Percentiles rank a stretch among this genome's conserved stretches.
These are phyloP conservation scores for Erpetoichthys calabaricus DNA, from an alignment of 2,797 vertebrate genomes.

Conservation along the genomic window DNA sequence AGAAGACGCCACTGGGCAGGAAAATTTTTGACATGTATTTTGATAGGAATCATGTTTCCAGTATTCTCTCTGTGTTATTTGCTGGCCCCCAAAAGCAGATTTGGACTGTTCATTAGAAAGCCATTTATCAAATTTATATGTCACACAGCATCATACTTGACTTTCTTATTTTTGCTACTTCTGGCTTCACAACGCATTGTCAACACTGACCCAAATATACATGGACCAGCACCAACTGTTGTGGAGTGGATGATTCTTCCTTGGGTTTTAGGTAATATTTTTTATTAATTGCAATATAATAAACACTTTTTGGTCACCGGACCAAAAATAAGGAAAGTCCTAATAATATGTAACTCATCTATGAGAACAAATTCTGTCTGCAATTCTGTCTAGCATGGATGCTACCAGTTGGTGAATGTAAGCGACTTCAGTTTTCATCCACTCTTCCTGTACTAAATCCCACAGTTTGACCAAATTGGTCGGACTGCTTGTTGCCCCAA, in stretches of 20 bases:
- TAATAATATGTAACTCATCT: too few relatives aligned
- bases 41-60: constrained; percentile 84
- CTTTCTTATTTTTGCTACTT: constrained; percentile 87
- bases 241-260: constrained; percentile 98
- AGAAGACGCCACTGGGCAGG: constrained; percentile 86
- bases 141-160: constrained; percentile 93
- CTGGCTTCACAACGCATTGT: constrained; percentile 85
- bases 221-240: constrained; percentile 73
- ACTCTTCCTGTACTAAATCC: too few relatives aligned
- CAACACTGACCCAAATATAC: constrained; percentile 44
- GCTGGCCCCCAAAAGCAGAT: constrained; percentile 76
- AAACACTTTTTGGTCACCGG: constrained; percentile 10
- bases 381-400: too few relatives aligned
- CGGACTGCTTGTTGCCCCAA: too few relatives aligned
- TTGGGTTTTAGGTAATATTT: constrained; percentile 92
- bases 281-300: constrained; percentile 51
- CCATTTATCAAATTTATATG: constrained; percentile 99
- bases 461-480: too few relatives aligned
- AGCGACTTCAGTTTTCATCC: too few relatives aligned
- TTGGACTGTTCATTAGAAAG: constrained; percentile 86
- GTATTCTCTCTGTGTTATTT: constrained; percentile 82
- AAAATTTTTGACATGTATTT: constrained; percentile 80
- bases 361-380: too few relatives aligned
- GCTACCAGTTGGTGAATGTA: too few relatives aligned
- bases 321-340: not conserved